Conservation (phyloP, 37 sponge, comb jelly and placozoan species). For the Hexactinellida sp. region DNA sequence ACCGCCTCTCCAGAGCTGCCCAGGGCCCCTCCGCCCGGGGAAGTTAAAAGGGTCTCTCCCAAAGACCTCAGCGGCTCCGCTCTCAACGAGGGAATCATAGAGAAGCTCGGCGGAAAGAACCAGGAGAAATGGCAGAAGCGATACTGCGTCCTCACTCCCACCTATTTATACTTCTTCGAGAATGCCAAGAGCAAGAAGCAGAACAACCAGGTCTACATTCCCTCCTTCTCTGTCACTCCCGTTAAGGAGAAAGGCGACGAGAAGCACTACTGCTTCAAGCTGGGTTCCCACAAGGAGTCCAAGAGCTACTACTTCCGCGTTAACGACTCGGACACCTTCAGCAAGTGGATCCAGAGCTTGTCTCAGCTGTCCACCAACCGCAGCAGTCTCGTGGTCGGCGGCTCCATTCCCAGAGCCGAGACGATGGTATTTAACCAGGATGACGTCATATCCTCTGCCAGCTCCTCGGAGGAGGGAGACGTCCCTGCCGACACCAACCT, state of each 20-base stretch:
- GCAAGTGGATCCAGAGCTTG: conserved; percentile 29
- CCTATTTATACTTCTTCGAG: conserved; percentile 71
- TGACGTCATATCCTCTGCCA: background rate
- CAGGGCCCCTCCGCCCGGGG: background rate
- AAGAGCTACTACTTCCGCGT: conserved; percentile 54
- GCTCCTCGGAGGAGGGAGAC: conserved; percentile 1
- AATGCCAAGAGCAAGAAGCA: conserved; percentile 46
- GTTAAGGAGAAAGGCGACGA: conserved; percentile 40
- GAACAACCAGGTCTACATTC: conserved; percentile 50
- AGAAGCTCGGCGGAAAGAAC: conserved; percentile 72
- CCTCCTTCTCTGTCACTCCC: conserved; percentile 18
- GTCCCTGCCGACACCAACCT: conserved; percentile 24
- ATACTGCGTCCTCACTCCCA: conserved; percentile 45
- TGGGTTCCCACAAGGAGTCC: conserved; percentile 14
- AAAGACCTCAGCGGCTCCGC: background rate
- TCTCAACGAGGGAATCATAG: conserved; percentile 40
- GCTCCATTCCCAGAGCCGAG: background rate
- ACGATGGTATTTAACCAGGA: background rate
- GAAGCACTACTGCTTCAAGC: conserved; percentile 61
- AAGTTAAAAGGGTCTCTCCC: background rate
- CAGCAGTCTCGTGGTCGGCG: background rate
- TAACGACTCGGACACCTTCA: background rate
- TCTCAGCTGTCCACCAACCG: conserved; percentile 10
- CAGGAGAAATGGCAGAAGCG: conserved; percentile 69
- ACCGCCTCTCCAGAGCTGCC: background rate